Evolutionary conservation across 2,888 invertebrate species (phyloP).

Genomic region (Sphinx pinastri): DNA sequence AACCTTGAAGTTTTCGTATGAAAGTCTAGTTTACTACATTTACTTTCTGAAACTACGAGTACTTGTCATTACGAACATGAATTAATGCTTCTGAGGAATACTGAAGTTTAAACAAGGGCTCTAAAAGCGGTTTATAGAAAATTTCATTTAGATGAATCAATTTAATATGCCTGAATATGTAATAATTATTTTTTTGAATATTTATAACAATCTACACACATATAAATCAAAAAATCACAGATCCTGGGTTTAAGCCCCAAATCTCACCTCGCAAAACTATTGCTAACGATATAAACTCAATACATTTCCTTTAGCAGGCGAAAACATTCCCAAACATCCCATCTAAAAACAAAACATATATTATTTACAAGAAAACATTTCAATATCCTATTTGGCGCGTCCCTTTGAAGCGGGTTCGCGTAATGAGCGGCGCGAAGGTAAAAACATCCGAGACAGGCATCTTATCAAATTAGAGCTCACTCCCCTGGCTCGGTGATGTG

Average conservation of each 20-base stretch:
- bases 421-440: conserved; percentile 15
- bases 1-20: not conserved
- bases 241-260: no score
- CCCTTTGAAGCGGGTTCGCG: not conserved
- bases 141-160: no score
- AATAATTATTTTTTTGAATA: no score
- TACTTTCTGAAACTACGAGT: no score
- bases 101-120: no score
- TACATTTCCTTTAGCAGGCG: not conserved
- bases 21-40: no score
- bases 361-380: conserved; percentile 10
- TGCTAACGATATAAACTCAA: not conserved
- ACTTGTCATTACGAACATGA: no score
- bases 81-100: no score
- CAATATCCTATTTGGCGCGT: not conserved
- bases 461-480: conserved; percentile 12
- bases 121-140: no score
- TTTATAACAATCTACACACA: no score
- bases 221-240: no score
- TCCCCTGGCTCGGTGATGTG: not conserved
- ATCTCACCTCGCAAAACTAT: not conserved
- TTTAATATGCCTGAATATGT: no score
- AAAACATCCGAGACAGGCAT: not conserved
- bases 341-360: not conserved
- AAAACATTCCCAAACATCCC: not conserved